Evolutionary conservation across 2,113 vertebrate genomes (phyloP).

Genomic region (Urocolius indicus): DNA sequence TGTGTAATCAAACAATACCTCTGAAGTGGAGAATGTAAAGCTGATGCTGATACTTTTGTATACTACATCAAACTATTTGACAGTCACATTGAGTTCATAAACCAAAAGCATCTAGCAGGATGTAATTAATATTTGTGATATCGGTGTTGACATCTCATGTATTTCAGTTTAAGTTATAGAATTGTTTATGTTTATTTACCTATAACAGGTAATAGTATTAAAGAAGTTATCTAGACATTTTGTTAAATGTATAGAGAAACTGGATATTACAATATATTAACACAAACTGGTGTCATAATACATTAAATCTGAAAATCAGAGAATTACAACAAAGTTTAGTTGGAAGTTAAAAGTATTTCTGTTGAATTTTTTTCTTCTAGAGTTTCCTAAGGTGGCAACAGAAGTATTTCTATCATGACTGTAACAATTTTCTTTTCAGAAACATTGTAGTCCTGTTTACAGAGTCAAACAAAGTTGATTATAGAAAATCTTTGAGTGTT

Average conservation of each 20-base stretch:
- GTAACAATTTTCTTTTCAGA: conserved; percentile 15
- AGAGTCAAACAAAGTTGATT: not conserved
- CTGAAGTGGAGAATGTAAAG: not conserved
- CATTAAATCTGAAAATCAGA: not conserved
- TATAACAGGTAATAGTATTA: not conserved
- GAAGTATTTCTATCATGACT: not conserved
- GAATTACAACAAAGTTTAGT: not conserved
- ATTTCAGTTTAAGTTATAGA: not conserved
- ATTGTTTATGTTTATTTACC: not conserved
- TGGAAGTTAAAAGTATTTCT: not conserved
- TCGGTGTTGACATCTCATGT: not conserved
- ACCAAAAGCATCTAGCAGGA: not conserved
- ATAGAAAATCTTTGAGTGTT: not conserved
- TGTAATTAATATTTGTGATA: not conserved
- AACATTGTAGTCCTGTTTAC: not conserved
- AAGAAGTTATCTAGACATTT: not conserved
- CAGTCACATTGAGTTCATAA: not conserved
- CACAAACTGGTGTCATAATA: not conserved
- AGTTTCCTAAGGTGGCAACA: not conserved
- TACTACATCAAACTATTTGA: not conserved
- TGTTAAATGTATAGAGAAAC: not conserved
- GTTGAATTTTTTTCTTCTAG: not conserved
- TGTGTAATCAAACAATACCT: not conserved
- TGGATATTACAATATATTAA: not conserved
- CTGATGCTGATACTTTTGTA: not conserved